A percentile compares a stretch with the other conserved stretches of the same genome.
Conservation (phyloP, 2,113 vertebrate species). For the Trochalopteron elliotii region DNA sequence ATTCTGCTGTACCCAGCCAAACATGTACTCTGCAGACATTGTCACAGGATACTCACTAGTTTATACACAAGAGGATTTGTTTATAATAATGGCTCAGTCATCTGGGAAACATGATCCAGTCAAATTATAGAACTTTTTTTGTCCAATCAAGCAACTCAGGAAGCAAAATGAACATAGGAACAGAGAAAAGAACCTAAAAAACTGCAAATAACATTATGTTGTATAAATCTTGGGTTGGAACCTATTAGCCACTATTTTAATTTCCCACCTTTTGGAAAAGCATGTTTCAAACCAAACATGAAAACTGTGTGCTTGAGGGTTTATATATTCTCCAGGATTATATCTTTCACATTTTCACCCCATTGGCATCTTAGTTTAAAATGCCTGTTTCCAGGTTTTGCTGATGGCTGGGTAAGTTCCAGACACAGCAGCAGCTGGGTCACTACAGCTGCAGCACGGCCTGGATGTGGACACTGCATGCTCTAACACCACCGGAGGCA, state of each 20-base stretch:
- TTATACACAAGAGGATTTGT: slow-evolving; percentile 18
- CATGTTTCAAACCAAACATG: neutral
- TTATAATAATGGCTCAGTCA: slow-evolving; percentile 28
- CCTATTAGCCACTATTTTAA: neutral
- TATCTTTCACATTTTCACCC: neutral
- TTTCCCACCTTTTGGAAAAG: neutral
- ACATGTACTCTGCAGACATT: neutral
- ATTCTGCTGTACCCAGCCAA: neutral
- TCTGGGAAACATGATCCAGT: neutral
- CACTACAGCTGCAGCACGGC: neutral
- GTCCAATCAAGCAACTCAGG: neutral
- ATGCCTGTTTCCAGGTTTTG: neutral
- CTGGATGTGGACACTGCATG: neutral
- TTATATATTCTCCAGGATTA: neutral
- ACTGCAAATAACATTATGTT: neutral
- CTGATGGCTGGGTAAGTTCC: neutral
- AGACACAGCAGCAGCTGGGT: neutral
- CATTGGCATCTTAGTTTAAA: neutral
- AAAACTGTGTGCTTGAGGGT: neutral
- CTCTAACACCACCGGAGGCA: neutral
- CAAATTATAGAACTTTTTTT: neutral
- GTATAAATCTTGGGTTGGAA: neutral
- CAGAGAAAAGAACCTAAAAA: neutral
- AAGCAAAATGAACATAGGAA: neutral
- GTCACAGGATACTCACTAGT: neutral